phyloP scores from a whole-genome alignment of 1,140 invertebrate species.

The Neodiprion virginianus region DNA sequence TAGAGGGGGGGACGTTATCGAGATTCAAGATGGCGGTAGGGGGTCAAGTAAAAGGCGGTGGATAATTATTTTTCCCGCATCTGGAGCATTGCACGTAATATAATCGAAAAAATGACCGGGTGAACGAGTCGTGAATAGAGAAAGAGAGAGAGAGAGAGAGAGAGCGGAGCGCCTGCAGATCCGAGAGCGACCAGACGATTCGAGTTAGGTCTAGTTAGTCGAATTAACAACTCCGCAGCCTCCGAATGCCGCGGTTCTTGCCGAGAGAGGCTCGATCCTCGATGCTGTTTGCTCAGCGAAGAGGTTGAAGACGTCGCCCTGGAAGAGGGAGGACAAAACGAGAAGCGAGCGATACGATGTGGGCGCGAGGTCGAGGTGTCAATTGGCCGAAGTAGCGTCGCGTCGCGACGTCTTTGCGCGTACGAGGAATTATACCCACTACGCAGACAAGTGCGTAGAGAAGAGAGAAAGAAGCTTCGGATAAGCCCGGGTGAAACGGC shows the following conservation, averaged over 20 bases:
- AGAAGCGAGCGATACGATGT: neutral
- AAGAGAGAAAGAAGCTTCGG: neutral
- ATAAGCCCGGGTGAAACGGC: neutral
- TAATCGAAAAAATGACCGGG: too few species aligned
- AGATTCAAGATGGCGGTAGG: too few species aligned
- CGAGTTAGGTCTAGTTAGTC: constrained; percentile 2
- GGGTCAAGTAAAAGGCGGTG: too few species aligned
- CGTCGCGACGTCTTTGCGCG: too few species aligned
- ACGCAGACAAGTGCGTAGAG: neutral
- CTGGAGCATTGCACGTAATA: too few species aligned
- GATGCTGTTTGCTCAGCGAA: neutral
- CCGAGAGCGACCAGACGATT: neutral
- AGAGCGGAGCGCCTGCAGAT: neutral
- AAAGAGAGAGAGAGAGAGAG: too few species aligned
- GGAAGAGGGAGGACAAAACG: neutral
- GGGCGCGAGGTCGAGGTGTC: neutral
- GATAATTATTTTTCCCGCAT: too few species aligned
- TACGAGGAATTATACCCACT: too few species aligned
- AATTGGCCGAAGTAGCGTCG: neutral
- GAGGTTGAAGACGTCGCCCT: neutral
- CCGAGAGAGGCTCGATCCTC: neutral
- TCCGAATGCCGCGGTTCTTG: neutral
- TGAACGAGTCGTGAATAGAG: too few species aligned
- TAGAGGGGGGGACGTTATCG: too few species aligned
- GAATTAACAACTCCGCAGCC: neutral